A percentile compares a stretch with the other conserved stretches of the same genome.
phyloP scores from a whole-genome alignment of 2,797 vertebrate species.

The Hephaestus fuliginosus region DNA sequence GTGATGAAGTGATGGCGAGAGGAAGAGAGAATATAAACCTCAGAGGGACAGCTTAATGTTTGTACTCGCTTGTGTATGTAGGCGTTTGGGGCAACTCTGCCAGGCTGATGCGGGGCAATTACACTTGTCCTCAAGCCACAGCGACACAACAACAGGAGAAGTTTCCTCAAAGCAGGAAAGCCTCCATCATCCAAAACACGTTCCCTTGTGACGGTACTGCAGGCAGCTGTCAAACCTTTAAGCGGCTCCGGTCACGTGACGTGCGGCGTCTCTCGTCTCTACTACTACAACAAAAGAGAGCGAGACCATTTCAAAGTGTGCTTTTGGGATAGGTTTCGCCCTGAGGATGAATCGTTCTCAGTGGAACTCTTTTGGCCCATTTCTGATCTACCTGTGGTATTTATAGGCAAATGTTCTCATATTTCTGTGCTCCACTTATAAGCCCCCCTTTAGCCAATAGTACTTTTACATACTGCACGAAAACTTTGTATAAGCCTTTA shows the following conservation, averaged over 20 bases:
- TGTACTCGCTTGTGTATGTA: slow-evolving; percentile 22
- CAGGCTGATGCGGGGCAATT: slow-evolving; percentile 28
- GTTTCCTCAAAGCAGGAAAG: slow-evolving; percentile 29
- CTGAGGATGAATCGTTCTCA: slow-evolving; percentile 60
- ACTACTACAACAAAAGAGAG: slow-evolving; percentile 14
- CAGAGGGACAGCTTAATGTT: slow-evolving; percentile 45
- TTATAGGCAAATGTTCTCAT: slow-evolving; percentile 69
- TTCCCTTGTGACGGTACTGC: slow-evolving; percentile 4
- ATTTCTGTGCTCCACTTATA: slow-evolving; percentile 65
- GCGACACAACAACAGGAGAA: slow-evolving; percentile 21
- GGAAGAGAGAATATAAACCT: slow-evolving; percentile 43
- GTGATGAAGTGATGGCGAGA: slow-evolving; percentile 42
- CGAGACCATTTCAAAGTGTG: slow-evolving; percentile 46
- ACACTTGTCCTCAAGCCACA: slow-evolving; percentile 28
- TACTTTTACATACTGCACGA: slow-evolving; percentile 6
- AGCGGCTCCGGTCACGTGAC: slow-evolving; percentile 15
- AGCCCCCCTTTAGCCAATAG: slow-evolving; percentile 60
- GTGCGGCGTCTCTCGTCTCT: slow-evolving; percentile 15
- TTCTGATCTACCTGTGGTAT: slow-evolving; percentile 71
- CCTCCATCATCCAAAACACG: slow-evolving; percentile 30
- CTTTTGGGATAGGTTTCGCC: slow-evolving; percentile 60
- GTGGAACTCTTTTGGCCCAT: slow-evolving; percentile 63
- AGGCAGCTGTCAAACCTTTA: slow-evolving; percentile 34
- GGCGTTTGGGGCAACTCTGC: slow-evolving; percentile 36
- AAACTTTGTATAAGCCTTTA: slow-evolving; percentile 13